Conservation (phyloP, 2,888 invertebrate species). For the Odontomyia ornata region DNA sequence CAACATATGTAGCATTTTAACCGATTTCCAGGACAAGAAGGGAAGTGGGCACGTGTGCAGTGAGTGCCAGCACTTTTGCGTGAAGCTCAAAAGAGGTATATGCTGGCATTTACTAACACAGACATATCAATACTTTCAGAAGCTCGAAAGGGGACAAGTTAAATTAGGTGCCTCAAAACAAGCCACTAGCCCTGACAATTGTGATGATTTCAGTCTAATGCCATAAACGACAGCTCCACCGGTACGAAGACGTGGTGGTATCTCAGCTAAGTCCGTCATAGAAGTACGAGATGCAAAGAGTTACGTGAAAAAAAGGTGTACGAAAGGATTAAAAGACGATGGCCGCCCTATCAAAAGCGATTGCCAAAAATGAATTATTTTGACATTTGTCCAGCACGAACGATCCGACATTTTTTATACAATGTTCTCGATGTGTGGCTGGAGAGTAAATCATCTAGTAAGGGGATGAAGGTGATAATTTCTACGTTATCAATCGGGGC, state of each 20-base stretch:
- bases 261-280: conserved; percentile 97
- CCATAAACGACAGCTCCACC: conserved; percentile 83
- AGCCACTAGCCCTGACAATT: conserved; percentile 86
- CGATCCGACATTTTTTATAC: conserved; percentile 98
- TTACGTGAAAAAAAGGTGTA: conserved; percentile 99
- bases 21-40: too few species aligned
- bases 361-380: conserved; percentile 97
- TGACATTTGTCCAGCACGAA: conserved; percentile 96
- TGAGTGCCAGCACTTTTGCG: too few species aligned
- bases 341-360: conserved; percentile 96
- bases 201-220: conserved; percentile 85
- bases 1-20: too few species aligned
- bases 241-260: conserved; percentile 90
- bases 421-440: conserved; percentile 96
- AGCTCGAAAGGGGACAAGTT: conserved; percentile 92
- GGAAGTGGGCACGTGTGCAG: too few species aligned
- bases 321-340: conserved; percentile 99
- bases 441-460: conserved; percentile 97
- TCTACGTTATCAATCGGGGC: conserved; percentile 98
- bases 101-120: too few species aligned
- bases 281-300: conserved; percentile 99
- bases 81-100: too few species aligned
- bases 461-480: conserved; percentile 98
- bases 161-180: conserved; percentile 84
- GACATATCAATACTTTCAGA: too few species aligned